These are phyloP conservation scores for Hydrozoanthus tunicans DNA, from an alignment of 64 coral and sea anemone species.

Conservation along the genomic window DNA sequence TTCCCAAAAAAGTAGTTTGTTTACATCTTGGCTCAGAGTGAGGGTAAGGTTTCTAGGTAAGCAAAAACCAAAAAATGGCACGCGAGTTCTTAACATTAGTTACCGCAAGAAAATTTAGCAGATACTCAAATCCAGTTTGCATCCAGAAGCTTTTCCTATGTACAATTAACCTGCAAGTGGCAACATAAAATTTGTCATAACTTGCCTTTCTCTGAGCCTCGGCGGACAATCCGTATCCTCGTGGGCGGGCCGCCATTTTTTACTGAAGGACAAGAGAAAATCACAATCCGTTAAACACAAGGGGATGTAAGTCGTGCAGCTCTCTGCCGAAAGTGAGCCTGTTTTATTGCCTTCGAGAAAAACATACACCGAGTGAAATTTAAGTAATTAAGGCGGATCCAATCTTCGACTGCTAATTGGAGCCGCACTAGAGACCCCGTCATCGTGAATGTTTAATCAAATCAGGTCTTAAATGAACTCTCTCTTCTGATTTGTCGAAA, in stretches of 20 bases:
- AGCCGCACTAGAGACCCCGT: neutral
- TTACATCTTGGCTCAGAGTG: too few relatives aligned
- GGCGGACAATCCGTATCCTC: slow-evolving; percentile 22
- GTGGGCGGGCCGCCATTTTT: slow-evolving; percentile 20
- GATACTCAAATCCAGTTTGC: neutral
- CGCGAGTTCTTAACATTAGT: neutral
- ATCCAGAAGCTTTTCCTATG: neutral
- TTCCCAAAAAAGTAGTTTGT: neutral
- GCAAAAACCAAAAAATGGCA: neutral
- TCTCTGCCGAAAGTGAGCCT: neutral
- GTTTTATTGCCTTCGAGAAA: neutral
- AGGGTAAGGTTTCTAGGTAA: neutral
- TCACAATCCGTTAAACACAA: neutral
- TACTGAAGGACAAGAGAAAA: neutral
- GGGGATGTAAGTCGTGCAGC: neutral
- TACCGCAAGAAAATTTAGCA: neutral
- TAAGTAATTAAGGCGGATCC: slow-evolving; percentile 25
- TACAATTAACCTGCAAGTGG: neutral
- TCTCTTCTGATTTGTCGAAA: slow-evolving; percentile 1
- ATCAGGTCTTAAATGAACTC: neutral
- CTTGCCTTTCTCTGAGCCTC: slow-evolving; percentile 42
- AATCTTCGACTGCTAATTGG: slow-evolving; percentile 8
- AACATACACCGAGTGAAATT: neutral
- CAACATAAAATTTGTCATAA: neutral
- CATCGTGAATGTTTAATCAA: slow-evolving; percentile 13